Conservation (phyloP, 2,888 invertebrate species). For the Ichneumon xanthorius region DNA sequence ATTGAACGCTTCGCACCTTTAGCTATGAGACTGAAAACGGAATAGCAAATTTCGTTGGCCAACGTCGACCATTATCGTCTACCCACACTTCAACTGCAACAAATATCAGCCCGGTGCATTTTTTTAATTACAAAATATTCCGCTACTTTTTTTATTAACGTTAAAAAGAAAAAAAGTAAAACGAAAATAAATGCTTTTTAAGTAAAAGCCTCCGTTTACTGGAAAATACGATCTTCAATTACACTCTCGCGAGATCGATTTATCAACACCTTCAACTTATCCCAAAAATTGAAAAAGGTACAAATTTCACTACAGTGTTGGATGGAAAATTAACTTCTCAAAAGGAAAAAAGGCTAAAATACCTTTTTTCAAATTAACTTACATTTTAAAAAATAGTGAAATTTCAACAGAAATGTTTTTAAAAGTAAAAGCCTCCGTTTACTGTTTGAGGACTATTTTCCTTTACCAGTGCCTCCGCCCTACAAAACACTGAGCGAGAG, state of each 20-base stretch:
- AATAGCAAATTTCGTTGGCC: neutral
- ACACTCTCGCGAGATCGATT: neutral
- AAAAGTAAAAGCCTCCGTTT: too few relatives aligned
- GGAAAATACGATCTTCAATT: neutral
- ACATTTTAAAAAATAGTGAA: too few relatives aligned
- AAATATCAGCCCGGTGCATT: neutral
- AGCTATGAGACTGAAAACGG: constrained; percentile 16
- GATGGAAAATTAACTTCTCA: neutral
- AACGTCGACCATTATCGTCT: neutral
- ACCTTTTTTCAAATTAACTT: too few relatives aligned
- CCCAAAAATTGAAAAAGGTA: neutral
- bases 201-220: neutral
- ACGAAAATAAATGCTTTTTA: neutral
- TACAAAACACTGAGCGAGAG: too few relatives aligned
- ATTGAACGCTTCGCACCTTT: constrained; percentile 33
- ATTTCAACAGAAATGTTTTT: too few relatives aligned
- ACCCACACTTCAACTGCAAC: neutral
- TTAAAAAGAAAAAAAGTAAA: too few relatives aligned
- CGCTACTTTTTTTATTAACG: too few relatives aligned
- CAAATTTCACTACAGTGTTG: neutral
- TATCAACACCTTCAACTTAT: neutral
- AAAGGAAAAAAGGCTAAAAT: too few relatives aligned
- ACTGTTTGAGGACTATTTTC: too few relatives aligned
- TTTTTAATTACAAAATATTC: too few relatives aligned
- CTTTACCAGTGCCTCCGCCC: too few relatives aligned